phyloP scores from a whole-genome alignment of 2,888 invertebrate genomes.

The Willowsia nigromaculata region DNA sequence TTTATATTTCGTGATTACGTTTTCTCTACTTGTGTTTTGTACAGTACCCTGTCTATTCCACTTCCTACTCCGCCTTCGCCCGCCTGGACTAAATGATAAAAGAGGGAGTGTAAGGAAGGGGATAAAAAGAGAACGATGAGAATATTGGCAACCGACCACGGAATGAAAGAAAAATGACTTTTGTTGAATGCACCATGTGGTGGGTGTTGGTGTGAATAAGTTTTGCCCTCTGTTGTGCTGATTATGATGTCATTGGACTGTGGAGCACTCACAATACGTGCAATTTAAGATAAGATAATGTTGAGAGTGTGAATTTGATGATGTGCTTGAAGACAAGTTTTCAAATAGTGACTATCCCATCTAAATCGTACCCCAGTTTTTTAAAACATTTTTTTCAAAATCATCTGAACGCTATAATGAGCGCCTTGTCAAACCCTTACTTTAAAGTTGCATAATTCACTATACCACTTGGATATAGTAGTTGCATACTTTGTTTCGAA shows the following conservation, averaged over 20 bases:
- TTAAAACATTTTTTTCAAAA: too few species aligned
- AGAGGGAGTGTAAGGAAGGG: not conserved
- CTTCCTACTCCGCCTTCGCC: not conserved
- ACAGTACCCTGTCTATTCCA: not conserved
- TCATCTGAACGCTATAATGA: too few species aligned
- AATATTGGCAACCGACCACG: conserved; percentile 49
- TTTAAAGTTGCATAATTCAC: not conserved
- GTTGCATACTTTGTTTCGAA: not conserved
- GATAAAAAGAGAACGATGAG: conserved; percentile 3
- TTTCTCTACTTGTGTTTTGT: conserved; percentile 24
- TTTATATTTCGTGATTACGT: conserved; percentile 46
- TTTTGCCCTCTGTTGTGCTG: not conserved
- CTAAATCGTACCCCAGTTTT: too few species aligned
- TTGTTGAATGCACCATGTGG: not conserved
- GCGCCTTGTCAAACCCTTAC: too few species aligned
- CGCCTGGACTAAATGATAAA: conserved; percentile 5
- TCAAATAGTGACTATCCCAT: too few species aligned
- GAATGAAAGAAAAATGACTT: conserved; percentile 5
- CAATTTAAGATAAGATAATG: not conserved
- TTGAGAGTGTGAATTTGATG: too few species aligned
- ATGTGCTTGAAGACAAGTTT: too few species aligned
- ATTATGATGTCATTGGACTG: not conserved
- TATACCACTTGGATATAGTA: not conserved
- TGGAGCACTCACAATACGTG: not conserved
- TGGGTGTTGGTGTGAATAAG: not conserved